phyloP scores from a whole-genome alignment of 2,888 invertebrate genomes.

The Cerceris rybyensis region DNA sequence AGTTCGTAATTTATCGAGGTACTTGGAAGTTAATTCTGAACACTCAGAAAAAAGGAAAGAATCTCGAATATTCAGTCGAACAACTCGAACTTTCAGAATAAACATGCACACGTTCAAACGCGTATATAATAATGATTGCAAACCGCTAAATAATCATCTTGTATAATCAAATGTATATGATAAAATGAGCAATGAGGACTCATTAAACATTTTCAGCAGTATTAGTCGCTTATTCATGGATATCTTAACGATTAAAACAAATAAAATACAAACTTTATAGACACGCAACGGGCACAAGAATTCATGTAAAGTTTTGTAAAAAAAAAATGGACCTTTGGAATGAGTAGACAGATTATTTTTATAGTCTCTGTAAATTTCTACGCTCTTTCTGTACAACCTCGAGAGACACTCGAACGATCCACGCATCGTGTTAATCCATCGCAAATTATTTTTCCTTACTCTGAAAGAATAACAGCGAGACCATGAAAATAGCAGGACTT shows the following conservation, averaged over 20 bases:
- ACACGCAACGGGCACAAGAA: conserved; percentile 52
- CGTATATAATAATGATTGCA: conserved; percentile 11
- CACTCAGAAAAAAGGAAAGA: too few species aligned
- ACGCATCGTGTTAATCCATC: conserved; percentile 19
- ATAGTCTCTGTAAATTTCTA: conserved; percentile 59
- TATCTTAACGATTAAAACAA: conserved; percentile 25
- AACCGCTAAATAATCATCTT: conserved; percentile 8
- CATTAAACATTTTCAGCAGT: conserved; percentile 46
- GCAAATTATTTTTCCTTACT: conserved; percentile 45
- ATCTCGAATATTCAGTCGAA: background rate
- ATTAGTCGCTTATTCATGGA: conserved; percentile 55
- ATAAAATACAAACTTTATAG: conserved; percentile 32
- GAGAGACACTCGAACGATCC: conserved; percentile 12
- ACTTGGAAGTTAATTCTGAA: background rate
- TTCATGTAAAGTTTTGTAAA: conserved; percentile 57
- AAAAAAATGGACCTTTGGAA: conserved; percentile 44
- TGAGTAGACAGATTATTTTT: conserved; percentile 63
- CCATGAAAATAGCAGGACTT: background rate
- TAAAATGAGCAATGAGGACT: conserved; percentile 25
- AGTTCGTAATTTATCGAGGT: background rate
- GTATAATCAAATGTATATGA: conserved; percentile 30
- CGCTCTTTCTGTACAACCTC: conserved; percentile 38
- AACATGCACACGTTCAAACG: conserved; percentile 9
- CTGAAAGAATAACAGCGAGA: conserved; percentile 1
- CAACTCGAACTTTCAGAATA: conserved; percentile 15